Base-by-base conservation (phyloP, 1,140 invertebrate genomes). In the Dinoponera quadriceps region DNA sequence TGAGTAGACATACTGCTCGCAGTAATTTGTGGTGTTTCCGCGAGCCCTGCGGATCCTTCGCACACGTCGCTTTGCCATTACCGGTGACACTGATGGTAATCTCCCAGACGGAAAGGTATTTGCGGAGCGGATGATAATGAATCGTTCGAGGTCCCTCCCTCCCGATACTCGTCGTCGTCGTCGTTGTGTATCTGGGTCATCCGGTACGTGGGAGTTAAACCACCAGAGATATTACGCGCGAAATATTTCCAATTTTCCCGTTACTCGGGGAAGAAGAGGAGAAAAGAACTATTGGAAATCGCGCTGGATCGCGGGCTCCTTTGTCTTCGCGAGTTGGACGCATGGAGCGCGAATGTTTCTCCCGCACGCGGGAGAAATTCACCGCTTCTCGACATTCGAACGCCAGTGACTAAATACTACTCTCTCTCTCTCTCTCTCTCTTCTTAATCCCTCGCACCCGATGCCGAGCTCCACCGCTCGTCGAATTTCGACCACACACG, bases 1-100 rank as follows among this genome's bases (percentile, higher is more conserved):
- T 80, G 75, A 51, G 48, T 71, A 75, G 69, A 51, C 77, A 44
- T 84, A 66, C 75, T 71, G 80, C 63, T 84, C 71, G 75, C 68
- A 60, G 80, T 75, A 84, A 77, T 81, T 88, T 86, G 59, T 85
- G 63, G 72, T 85, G 66, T 78, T 85, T 72, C 82, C 63, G 80
- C 62, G 80, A 85, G 68, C 51, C 66, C 55, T 60, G 51, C 22
- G 59, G 65, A 83, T 68, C 51, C 73, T 69, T 62, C 62, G 77
- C 55, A 48, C 82, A 60, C 62, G 82, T 68, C 54, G 60, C 63
- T 68, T 65, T 66, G 68, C 69, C 66, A 65, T 73, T 82, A 63
- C 63, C 59, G 49, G 81, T 83, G 62, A 83, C 80, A 85, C 69
- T 85, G 80, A 85, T 83, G 82, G 49, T 83, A 59, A 83, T 85